phyloP scores from a whole-genome alignment of 2,113 vertebrate genomes.

The Struthio camelus region DNA sequence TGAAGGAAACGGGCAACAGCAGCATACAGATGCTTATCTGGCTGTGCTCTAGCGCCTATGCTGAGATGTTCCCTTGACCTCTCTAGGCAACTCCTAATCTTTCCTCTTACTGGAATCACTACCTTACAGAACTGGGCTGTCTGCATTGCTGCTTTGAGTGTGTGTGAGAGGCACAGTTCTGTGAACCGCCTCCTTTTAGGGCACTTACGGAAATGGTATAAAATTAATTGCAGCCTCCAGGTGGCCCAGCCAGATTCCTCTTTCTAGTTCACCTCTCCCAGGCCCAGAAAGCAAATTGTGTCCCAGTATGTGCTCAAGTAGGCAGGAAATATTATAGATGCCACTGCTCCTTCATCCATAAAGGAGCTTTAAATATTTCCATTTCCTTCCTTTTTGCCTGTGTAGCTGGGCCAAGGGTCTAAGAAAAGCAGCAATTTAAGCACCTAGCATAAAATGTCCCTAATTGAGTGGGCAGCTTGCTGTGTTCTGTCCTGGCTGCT shows the following conservation, averaged over 20 bases:
- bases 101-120: not conserved
- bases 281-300: not conserved
- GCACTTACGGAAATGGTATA: not conserved
- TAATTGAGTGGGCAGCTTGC: not conserved
- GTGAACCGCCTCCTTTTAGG: not conserved
- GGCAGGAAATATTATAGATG: not conserved
- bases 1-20: not conserved
- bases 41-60: not conserved
- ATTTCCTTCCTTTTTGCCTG: constrained; percentile 8
- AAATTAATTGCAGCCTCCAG: not conserved
- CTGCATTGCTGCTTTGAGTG: not conserved
- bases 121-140: not conserved
- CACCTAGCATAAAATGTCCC: not conserved
- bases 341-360: not conserved
- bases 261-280: not conserved
- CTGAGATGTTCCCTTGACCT: not conserved
- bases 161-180: not conserved
- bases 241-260: not conserved
- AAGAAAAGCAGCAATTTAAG: constrained; percentile 4
- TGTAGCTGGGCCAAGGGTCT: not conserved
- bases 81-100: not conserved
- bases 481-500: not conserved
- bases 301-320: not conserved
- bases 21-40: not conserved
- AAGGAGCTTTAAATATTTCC: not conserved